These are phyloP conservation scores for Myodes glareolus DNA, from an alignment of 2,113 vertebrate genomes.

Conservation along the genomic window DNA sequence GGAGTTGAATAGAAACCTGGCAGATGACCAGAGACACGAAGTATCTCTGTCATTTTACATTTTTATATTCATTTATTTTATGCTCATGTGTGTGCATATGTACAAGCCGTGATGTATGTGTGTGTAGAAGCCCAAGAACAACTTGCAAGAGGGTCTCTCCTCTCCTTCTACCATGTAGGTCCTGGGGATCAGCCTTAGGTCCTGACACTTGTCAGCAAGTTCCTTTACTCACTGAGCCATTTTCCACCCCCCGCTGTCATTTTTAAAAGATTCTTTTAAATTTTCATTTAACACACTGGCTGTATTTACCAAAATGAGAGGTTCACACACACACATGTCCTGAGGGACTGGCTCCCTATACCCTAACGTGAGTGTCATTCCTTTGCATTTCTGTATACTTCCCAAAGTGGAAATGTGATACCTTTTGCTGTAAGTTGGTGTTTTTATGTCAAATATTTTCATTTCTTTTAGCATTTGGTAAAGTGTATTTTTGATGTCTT, in stretches of 20 bases:
- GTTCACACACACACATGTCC: neutral
- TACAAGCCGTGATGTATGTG: neutral
- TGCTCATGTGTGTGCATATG: neutral
- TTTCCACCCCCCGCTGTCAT: neutral
- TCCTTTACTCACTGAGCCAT: neutral
- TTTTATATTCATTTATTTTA: neutral
- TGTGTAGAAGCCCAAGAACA: neutral
- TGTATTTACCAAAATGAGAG: neutral
- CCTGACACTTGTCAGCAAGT: neutral
- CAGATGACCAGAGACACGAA: neutral
- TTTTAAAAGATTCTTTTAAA: constrained; percentile 44
- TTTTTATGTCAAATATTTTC: neutral
- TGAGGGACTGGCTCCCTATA: neutral
- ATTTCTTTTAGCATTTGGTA: constrained; percentile 32
- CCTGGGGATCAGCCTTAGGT: neutral
- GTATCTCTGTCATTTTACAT: neutral
- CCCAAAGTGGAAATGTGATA: neutral
- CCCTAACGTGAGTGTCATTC: neutral
- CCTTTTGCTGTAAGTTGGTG: neutral
- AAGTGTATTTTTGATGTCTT: constrained; percentile 17
- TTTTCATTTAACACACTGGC: neutral
- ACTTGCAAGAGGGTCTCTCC: neutral
- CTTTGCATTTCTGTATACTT: neutral
- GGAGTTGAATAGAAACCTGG: neutral
- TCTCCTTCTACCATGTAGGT: neutral